phyloP scores from a whole-genome alignment of 2,888 invertebrate genomes.

The Catocala fraxini region DNA sequence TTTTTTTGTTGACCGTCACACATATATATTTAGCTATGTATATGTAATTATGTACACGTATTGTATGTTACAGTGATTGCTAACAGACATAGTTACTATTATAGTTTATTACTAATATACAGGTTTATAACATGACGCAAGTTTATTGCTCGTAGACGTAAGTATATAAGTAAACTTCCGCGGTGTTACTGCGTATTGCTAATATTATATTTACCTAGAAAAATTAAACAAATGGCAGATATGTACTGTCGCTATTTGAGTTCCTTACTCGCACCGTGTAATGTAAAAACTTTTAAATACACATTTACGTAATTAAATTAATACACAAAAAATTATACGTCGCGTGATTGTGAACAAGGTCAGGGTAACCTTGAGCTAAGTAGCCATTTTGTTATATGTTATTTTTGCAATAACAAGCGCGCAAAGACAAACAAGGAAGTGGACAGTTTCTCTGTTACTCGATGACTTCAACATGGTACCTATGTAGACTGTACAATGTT shows the following conservation, averaged over 20 bases:
- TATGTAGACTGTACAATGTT: conserved; percentile 68
- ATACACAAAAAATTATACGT: conserved; percentile 62
- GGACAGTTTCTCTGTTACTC: conserved; percentile 61
- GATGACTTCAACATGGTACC: conserved; percentile 62
- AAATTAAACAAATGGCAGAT: neutral
- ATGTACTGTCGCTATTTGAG: neutral
- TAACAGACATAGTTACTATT: conserved; percentile 13
- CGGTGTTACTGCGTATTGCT: conserved; percentile 27
- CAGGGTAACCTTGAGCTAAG: conserved; percentile 76
- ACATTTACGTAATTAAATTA: conserved; percentile 63
- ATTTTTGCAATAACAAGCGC: conserved; percentile 78
- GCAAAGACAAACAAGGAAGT: conserved; percentile 83
- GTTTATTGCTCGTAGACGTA: conserved; percentile 21
- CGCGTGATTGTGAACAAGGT: conserved; percentile 82
- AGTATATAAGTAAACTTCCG: conserved; percentile 36
- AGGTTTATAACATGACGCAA: conserved; percentile 26
- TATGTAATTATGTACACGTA: conserved; percentile 37
- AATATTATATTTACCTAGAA: conserved; percentile 18
- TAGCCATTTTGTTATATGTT: conserved; percentile 77
- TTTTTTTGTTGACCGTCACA: conserved; percentile 63
- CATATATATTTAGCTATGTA: conserved; percentile 48
- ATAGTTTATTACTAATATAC: conserved; percentile 10
- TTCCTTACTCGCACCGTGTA: no score
- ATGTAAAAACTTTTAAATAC: conserved; percentile 25
- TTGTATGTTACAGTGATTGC: conserved; percentile 17